Conservation (phyloP, 2,797 vertebrate genomes). For the Ataeniobius toweri region DNA sequence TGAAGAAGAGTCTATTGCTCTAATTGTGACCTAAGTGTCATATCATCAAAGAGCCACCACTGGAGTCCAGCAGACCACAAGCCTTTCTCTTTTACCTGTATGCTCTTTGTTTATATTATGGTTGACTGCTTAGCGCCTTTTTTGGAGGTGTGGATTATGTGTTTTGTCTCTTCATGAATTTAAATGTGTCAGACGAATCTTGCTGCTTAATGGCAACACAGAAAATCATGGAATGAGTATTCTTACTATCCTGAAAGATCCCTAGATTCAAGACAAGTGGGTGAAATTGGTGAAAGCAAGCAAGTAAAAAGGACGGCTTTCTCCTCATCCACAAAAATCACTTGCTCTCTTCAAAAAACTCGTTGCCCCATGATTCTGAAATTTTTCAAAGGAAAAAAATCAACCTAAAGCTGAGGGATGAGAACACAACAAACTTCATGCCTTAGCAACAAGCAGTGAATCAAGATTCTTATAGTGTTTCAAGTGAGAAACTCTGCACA, state of each 20-base stretch:
- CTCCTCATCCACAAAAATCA: neutral
- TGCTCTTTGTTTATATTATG: too few relatives aligned
- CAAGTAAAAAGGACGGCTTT: neutral
- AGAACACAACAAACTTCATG: neutral
- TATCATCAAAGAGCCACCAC: neutral
- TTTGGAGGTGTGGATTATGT: neutral
- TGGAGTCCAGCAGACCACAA: neutral
- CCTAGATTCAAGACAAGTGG: neutral
- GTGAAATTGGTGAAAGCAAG: neutral
- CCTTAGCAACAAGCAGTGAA: neutral
- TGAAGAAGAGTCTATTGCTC: neutral
- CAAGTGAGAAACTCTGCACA: neutral
- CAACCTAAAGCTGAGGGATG: neutral
- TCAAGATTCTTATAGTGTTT: neutral
- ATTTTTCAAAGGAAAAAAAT: too few relatives aligned
- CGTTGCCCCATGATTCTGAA: neutral
- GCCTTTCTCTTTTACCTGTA: too few relatives aligned
- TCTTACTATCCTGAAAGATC: neutral
- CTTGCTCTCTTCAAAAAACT: neutral
- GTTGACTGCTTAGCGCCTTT: neutral
- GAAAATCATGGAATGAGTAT: neutral
- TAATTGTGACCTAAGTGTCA: neutral
- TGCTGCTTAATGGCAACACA: neutral
- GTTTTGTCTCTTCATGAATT: neutral
- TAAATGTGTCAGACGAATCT: neutral